These are phyloP conservation scores for Agonopterix arenella DNA, from an alignment of 2,888 invertebrate species.

Conservation along the genomic window DNA sequence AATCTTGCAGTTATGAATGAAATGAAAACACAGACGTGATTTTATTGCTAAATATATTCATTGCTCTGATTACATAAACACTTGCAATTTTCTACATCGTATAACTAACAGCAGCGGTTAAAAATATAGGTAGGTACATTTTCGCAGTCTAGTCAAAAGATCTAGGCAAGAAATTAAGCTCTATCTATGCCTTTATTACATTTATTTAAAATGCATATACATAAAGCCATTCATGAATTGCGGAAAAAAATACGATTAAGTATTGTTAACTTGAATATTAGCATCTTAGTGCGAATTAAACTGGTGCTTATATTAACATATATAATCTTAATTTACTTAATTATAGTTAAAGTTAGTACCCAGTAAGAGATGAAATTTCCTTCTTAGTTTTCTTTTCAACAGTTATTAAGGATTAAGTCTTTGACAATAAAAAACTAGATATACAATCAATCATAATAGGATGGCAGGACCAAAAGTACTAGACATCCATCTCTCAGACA, in stretches of 20 bases:
- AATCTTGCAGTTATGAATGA: not conserved
- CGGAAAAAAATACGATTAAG: not conserved
- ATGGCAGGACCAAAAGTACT: too few relatives aligned
- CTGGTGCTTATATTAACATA: slow-evolving; percentile 27
- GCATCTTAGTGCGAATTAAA: slow-evolving; percentile 35
- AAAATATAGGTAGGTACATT: slow-evolving; percentile 19
- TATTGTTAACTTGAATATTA: not conserved
- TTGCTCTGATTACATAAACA: slow-evolving; percentile 51
- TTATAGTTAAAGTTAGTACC: too few relatives aligned
- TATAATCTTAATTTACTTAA: too few relatives aligned
- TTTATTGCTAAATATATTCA: slow-evolving; percentile 61
- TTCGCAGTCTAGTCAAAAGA: slow-evolving; percentile 18
- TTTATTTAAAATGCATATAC: slow-evolving; percentile 1
- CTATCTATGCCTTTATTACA: slow-evolving; percentile 1
- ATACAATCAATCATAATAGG: too few relatives aligned
- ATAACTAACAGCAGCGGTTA: slow-evolving; percentile 11
- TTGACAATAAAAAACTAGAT: too few relatives aligned
- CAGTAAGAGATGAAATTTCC: too few relatives aligned
- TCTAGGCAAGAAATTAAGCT: slow-evolving; percentile 9
- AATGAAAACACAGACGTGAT: slow-evolving; percentile 12
- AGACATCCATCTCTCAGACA: too few relatives aligned
- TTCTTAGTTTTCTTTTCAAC: too few relatives aligned
- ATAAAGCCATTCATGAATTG: not conserved
- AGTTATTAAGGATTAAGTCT: too few relatives aligned
- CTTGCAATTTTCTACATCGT: slow-evolving; percentile 25